Conservation (phyloP, 2,113 vertebrate species). For the Lontra canadensis region DNA sequence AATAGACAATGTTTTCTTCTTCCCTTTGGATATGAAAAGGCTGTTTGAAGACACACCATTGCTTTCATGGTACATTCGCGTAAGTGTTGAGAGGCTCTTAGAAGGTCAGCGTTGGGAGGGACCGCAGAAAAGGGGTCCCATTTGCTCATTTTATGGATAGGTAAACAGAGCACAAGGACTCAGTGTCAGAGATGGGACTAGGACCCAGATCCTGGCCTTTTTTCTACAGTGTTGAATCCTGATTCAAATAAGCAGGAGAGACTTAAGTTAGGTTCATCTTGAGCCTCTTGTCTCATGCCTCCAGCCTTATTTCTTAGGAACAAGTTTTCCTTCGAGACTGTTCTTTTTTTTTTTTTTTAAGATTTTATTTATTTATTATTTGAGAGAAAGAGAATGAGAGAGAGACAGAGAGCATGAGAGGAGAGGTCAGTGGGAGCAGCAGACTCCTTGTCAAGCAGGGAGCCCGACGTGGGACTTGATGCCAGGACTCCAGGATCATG, state of each 20-base stretch:
- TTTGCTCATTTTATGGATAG: background rate
- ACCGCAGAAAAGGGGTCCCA: background rate
- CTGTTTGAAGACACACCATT: constrained; percentile 86
- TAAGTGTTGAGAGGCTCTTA: constrained; percentile 62
- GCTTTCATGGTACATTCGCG: constrained; percentile 81
- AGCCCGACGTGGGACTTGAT: too few relatives aligned
- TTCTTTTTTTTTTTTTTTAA: background rate
- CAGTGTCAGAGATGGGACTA: background rate
- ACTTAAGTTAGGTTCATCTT: background rate
- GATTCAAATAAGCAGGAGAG: background rate
- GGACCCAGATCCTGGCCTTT: background rate
- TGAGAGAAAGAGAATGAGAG: too few relatives aligned
- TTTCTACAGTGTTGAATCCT: background rate
- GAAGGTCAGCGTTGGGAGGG: background rate
- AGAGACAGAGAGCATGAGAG: too few relatives aligned
- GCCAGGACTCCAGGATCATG: too few relatives aligned
- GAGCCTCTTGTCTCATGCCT: background rate
- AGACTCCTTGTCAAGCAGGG: too few relatives aligned
- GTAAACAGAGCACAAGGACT: background rate
- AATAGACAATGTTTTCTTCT: constrained; percentile 85
- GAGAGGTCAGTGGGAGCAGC: too few relatives aligned
- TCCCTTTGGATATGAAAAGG: constrained; percentile 83
- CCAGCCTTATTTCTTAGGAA: background rate
- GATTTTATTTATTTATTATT: too few relatives aligned
- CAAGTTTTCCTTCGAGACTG: background rate